phyloP scores from a whole-genome alignment of 2,113 vertebrate species.

The Cephalopterus ornatus region DNA sequence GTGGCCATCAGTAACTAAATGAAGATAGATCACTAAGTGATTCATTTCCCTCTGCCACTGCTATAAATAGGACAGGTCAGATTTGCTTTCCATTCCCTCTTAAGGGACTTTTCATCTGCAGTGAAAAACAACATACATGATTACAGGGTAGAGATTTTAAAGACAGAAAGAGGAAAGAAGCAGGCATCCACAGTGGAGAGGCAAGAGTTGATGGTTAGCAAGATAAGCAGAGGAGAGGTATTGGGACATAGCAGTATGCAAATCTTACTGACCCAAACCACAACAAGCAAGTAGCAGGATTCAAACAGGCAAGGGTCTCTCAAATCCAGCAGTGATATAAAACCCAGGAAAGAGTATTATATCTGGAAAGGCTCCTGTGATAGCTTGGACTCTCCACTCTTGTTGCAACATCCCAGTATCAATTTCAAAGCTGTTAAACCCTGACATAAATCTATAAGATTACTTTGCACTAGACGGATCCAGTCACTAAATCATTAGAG shows the following conservation, averaged over 20 bases:
- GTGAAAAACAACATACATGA: not conserved
- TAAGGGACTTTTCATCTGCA: not conserved
- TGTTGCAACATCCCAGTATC: not conserved
- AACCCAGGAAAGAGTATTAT: not conserved
- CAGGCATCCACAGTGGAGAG: not conserved
- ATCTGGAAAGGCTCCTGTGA: not conserved
- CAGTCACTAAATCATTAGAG: not conserved
- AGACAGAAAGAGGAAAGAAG: not conserved
- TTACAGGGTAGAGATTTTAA: not conserved
- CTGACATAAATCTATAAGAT: not conserved
- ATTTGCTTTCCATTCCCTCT: not conserved
- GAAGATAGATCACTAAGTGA: not conserved
- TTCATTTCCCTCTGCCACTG: not conserved
- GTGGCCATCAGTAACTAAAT: not conserved
- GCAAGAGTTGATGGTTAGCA: not conserved
- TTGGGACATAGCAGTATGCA: not conserved
- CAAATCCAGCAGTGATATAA: not conserved
- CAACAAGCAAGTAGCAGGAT: not conserved
- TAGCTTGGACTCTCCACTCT: not conserved
- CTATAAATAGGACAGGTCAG: not conserved
- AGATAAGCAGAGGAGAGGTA: not conserved
- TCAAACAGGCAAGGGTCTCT: not conserved
- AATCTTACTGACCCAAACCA: not conserved
- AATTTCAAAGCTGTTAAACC: not conserved
- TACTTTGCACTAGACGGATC: not conserved